Evolutionary conservation across 2,797 vertebrate genomes (phyloP), one percentile per base, ranked within the genome.

Genomic region (Novumbra hubbsi): DNA sequence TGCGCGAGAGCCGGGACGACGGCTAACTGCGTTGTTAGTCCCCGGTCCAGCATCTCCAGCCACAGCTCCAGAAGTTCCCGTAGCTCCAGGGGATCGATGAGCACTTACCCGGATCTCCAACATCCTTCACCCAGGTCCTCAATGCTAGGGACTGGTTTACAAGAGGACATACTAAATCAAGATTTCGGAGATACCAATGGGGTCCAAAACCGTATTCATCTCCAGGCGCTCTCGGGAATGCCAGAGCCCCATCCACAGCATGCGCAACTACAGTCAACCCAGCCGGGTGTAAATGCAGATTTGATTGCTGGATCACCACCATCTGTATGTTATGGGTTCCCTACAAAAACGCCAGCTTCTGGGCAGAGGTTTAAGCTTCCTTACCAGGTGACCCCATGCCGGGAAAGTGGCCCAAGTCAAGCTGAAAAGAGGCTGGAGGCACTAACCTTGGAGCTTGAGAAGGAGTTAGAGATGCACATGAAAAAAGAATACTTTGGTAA

Each of bases 401-500:
- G 96, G 60, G 97, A 97, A 60, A 95, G 92, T 49, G 96, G 96
- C 70, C 95, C 96, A 14, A 97, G 97, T 91, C 95, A 96, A 90
- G 97, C 95, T 0, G 98, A 98, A 93, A 92, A 92, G 76, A 88
- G 96, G 81, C 94, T 98, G 86, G 97, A 98, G 89, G 96, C 96
- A 60, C 94, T 99, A 75, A 97, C 97, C 21, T 82, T 96, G 81
- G 96, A 98, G 94, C 94, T 99, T 89, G 97, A 99, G 86, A 97
- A 95, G 86, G 97, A 98, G 90, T 90, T 99, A 84, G 97, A 98
- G 91, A 94, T 96, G 92, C 97, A 97, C 92, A 94, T 96, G 89
- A 97, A 98, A 86, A 97, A 96, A 87, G 98, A 99, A 76, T 99
- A 98, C 87, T 99, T 98, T 80, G 98, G 98, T 99, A 93, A 95